These are phyloP conservation scores for Fistularia commersonii DNA, from an alignment of 2,797 vertebrate species.

Conservation along the genomic window DNA sequence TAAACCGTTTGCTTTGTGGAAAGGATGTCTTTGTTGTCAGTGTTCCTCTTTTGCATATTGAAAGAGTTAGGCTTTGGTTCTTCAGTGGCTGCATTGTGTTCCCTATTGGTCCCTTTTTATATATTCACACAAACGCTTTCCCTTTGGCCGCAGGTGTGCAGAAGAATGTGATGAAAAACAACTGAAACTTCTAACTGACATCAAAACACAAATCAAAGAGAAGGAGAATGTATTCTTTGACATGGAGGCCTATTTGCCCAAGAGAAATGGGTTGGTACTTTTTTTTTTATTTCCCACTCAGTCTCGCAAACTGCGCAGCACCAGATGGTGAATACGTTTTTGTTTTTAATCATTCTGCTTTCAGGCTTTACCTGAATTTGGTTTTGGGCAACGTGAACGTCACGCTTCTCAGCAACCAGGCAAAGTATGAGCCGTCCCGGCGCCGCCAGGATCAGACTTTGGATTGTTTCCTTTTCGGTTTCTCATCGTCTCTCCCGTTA, in stretches of 20 bases:
- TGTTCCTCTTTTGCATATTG: no score
- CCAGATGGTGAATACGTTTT: neutral
- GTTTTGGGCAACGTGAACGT: slow-evolving; percentile 97
- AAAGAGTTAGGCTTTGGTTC: no score
- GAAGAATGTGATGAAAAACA: slow-evolving; percentile 75
- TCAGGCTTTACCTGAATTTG: slow-evolving; percentile 91
- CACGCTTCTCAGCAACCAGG: slow-evolving; percentile 95
- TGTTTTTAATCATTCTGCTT: neutral
- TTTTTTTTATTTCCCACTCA: neutral
- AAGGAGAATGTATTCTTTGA: slow-evolving; percentile 92
- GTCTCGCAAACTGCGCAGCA: neutral
- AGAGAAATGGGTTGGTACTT: slow-evolving; percentile 87
- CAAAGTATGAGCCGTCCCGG: slow-evolving; percentile 82
- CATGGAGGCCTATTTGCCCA: slow-evolving; percentile 98
- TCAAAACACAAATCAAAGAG: slow-evolving; percentile 88
- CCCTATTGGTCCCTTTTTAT: neutral
- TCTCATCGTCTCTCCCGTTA: neutral
- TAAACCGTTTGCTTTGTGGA: no score
- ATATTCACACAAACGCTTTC: neutral
- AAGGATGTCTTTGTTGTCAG: no score
- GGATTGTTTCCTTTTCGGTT: neutral
- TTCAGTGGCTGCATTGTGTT: no score
- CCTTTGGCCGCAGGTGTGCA: slow-evolving; percentile 71
- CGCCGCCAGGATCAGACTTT: neutral
- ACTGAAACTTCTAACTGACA: slow-evolving; percentile 76